phyloP scores from a whole-genome alignment of 1,140 invertebrate genomes.

The Coptotermes formosanus region DNA sequence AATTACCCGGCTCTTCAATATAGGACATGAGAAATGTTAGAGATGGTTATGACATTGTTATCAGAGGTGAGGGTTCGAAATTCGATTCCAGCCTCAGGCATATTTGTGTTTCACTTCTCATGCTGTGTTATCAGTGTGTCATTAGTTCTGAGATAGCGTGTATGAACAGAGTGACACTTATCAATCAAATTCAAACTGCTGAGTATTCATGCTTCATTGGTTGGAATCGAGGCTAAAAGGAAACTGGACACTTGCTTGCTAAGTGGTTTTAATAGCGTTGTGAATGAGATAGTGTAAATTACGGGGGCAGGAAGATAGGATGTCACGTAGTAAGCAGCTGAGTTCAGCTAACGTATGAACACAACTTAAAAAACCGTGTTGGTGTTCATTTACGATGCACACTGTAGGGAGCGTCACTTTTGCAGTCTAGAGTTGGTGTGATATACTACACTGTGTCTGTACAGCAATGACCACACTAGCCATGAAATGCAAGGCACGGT shows the following conservation, averaged over 20 bases:
- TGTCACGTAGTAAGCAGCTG: too few species aligned
- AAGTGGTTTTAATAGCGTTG: not conserved
- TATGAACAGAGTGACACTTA: not conserved
- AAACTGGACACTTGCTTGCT: not conserved
- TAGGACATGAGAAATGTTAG: not conserved
- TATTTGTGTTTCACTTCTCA: conserved; percentile 12
- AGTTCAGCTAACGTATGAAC: too few species aligned
- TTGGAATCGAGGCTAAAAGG: not conserved
- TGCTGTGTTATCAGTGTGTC: not conserved
- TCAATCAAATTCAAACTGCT: conserved; percentile 4
- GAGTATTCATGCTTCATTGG: not conserved
- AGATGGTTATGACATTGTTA: not conserved
- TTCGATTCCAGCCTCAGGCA: not conserved
- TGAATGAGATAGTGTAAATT: not conserved
- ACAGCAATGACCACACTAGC: too few species aligned
- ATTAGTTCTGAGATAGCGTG: not conserved
- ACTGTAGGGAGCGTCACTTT: too few species aligned
- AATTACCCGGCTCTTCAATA: not conserved
- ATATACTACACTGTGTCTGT: too few species aligned
- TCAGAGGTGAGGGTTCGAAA: not conserved
- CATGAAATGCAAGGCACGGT: too few species aligned
- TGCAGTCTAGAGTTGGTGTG: too few species aligned
- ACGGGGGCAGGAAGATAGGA: too few species aligned
- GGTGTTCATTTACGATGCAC: too few species aligned
- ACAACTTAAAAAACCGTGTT: too few species aligned